Evolutionary conservation across 1,140 invertebrate genomes (phyloP).

Genomic region (Gryllus bimaculatus): DNA sequence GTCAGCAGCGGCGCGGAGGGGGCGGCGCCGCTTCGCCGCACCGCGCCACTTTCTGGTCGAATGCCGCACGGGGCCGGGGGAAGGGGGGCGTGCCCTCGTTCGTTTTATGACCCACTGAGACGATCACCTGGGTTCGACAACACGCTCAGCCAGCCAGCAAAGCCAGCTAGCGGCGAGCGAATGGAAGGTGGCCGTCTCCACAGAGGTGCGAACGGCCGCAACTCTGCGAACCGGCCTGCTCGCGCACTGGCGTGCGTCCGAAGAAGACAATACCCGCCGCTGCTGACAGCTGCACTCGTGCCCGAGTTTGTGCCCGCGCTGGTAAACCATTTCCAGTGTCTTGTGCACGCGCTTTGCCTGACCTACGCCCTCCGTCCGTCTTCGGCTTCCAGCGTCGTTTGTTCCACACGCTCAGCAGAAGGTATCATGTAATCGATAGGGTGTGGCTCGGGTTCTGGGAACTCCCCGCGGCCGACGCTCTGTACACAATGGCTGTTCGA

Average conservation of each 20-base stretch:
- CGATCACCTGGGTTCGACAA: background rate
- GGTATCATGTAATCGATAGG: background rate
- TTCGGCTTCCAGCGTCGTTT: background rate
- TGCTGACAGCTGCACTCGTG: background rate
- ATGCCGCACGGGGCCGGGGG: background rate
- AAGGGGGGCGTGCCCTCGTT: background rate
- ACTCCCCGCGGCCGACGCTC: conserved; percentile 1
- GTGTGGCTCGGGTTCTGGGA: background rate
- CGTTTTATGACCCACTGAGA: background rate
- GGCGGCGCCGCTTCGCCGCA: too few species aligned
- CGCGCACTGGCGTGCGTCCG: too few species aligned
- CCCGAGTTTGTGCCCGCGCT: too few species aligned
- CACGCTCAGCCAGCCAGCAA: too few species aligned
- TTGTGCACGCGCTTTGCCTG: too few species aligned
- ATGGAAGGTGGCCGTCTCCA: background rate
- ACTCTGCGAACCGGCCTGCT: too few species aligned
- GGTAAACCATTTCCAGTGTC: too few species aligned
- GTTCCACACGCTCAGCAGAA: background rate
- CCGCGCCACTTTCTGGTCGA: background rate
- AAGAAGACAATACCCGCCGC: background rate
- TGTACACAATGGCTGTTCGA: background rate
- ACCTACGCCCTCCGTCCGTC: background rate
- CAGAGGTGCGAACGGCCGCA: background rate
- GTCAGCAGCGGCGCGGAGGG: too few species aligned
- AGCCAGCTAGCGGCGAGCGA: too few species aligned